Evolutionary conservation across 2,797 vertebrate species (phyloP).

Genomic region (Coilia nasus): DNA sequence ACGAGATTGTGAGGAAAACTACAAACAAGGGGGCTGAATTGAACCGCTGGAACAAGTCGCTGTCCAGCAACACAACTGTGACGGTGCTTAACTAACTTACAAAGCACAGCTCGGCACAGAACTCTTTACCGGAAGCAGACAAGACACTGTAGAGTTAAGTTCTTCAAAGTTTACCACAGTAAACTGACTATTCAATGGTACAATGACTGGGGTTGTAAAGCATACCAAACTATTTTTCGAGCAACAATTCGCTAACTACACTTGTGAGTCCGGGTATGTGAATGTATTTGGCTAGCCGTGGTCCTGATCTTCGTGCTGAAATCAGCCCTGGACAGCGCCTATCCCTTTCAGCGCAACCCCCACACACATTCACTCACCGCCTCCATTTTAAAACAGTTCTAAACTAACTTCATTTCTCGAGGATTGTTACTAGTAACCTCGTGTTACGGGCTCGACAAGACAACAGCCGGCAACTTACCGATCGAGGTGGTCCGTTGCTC

Average conservation of each 20-base stretch:
- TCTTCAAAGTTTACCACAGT: slow-evolving; percentile 2
- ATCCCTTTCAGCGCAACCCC: slow-evolving; percentile 59
- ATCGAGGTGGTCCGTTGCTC: slow-evolving; percentile 25
- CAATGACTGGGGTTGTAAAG: background rate
- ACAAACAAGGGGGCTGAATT: background rate
- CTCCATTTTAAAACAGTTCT: slow-evolving; percentile 70
- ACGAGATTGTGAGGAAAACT: background rate
- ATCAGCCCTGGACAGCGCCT: slow-evolving; percentile 92
- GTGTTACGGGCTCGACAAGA: background rate
- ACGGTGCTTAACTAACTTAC: background rate
- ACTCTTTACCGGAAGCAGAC: slow-evolving; percentile 62
- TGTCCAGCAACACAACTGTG: slow-evolving; percentile 61
- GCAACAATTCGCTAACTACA: background rate
- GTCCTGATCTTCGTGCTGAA: slow-evolving; percentile 70
- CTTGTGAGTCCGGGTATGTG: slow-evolving; percentile 1
- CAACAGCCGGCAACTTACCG: background rate
- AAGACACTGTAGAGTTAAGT: slow-evolving; percentile 47
- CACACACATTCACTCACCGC: slow-evolving; percentile 48
- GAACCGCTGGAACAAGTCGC: slow-evolving; percentile 48
- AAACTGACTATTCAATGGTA: background rate
- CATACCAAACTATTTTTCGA: background rate
- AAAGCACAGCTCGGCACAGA: background rate
- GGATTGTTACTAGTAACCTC: slow-evolving; percentile 7
- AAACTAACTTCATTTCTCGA: background rate
- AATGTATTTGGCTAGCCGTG: slow-evolving; percentile 73